A percentile compares a stretch with the other conserved stretches of the same genome.
These are phyloP conservation scores for Styela clava DNA, from an alignment of 23 tunicate genomes.

Conservation along the genomic window DNA sequence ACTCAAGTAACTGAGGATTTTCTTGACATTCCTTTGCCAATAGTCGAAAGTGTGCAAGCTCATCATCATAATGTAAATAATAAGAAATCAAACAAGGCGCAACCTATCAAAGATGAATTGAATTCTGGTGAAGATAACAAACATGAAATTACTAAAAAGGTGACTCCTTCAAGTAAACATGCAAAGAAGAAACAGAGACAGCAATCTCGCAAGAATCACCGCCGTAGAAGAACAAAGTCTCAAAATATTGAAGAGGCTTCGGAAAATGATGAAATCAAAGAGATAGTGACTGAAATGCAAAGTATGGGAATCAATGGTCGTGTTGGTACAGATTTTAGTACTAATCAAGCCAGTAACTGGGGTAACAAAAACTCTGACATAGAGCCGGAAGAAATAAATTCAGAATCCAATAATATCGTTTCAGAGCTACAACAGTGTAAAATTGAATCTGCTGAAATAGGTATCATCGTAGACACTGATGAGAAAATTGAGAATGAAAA, in stretches of 20 bases:
- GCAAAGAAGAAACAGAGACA: conserved; percentile 42
- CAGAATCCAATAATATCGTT: too few species aligned
- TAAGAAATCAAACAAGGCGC: conserved; percentile 16
- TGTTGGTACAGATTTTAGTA: not conserved
- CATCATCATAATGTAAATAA: conserved; percentile 4
- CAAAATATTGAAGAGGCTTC: not conserved
- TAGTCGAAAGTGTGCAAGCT: conserved; percentile 33
- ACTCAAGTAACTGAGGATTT: conserved; percentile 58
- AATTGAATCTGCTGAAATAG: too few species aligned
- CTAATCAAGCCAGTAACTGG: not conserved
- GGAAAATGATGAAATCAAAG: not conserved
- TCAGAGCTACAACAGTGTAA: too few species aligned
- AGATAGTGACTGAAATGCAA: not conserved
- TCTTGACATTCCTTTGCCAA: conserved; percentile 70
- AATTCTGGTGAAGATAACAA: not conserved
- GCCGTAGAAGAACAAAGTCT: conserved; percentile 23
- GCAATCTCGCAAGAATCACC: conserved; percentile 22
- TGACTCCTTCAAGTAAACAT: conserved; percentile 44
- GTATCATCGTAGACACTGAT: too few species aligned
- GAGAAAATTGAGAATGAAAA: too few species aligned
- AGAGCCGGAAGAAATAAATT: not conserved
- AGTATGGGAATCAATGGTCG: not conserved
- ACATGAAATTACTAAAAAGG: not conserved
- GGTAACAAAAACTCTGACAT: not conserved
- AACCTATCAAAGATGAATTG: not conserved